Evolutionary conservation across 1,140 invertebrate species (phyloP).

Genomic region (Hormaphis cornu): DNA sequence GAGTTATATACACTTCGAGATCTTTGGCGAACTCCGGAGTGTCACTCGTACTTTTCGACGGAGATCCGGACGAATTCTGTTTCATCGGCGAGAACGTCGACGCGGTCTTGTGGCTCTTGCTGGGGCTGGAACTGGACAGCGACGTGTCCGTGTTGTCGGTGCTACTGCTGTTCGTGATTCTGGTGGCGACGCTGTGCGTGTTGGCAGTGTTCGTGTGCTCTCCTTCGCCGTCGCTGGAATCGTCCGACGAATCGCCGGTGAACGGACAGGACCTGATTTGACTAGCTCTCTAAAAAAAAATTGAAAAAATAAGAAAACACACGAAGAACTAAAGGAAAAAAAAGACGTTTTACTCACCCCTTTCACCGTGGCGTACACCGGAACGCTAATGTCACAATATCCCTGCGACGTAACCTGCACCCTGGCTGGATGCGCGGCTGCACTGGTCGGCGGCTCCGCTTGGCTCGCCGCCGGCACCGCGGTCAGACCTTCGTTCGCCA

Average conservation of each 20-base stretch:
- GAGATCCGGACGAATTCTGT: slow-evolving; percentile 70
- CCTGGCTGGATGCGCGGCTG: slow-evolving; percentile 40
- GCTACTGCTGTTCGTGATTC: slow-evolving; percentile 46
- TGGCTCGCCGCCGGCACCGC: slow-evolving; percentile 43
- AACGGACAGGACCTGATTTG: slow-evolving; percentile 93
- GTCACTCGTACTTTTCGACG: slow-evolving; percentile 65
- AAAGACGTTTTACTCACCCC: slow-evolving; percentile 52
- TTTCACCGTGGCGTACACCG: slow-evolving; percentile 92
- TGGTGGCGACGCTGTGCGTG: slow-evolving; percentile 37
- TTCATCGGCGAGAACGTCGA: slow-evolving; percentile 75
- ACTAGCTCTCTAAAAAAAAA: slow-evolving; percentile 60
- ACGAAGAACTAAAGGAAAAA: not conserved
- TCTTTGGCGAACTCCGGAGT: no score
- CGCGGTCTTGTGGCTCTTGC: slow-evolving; percentile 72
- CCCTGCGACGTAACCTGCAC: slow-evolving; percentile 43
- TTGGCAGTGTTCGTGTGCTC: slow-evolving; percentile 38
- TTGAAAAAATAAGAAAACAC: not conserved
- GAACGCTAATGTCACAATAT: slow-evolving; percentile 79
- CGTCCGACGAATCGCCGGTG: slow-evolving; percentile 87
- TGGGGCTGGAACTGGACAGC: slow-evolving; percentile 56
- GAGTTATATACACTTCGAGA: no score
- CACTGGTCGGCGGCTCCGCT: slow-evolving; percentile 40
- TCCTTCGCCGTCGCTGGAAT: slow-evolving; percentile 82
- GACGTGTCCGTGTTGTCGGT: slow-evolving; percentile 44
- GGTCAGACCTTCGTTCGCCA: slow-evolving; percentile 71